Conservation (phyloP, 2,888 invertebrate species). For the Acleris laterana region DNA sequence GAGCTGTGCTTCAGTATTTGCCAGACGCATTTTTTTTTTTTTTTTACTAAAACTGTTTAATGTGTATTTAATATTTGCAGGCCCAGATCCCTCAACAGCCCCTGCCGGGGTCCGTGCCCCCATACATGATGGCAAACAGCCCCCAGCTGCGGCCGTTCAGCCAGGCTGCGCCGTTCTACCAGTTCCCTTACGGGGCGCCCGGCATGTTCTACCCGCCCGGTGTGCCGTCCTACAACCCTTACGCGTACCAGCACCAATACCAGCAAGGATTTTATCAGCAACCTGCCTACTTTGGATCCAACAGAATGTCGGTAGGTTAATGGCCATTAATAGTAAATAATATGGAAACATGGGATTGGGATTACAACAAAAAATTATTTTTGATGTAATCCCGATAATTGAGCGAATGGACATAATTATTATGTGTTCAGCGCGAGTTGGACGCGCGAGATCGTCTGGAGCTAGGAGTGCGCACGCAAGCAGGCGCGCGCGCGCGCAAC, state of each 20-base stretch:
- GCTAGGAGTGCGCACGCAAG: conserved; percentile 54
- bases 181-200: conserved; percentile 75
- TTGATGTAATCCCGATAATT: too few species aligned
- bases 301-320: conserved; percentile 83
- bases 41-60: background rate
- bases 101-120: conserved; percentile 49
- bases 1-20: too few species aligned
- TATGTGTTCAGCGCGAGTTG: conserved; percentile 80
- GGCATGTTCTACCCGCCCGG: conserved; percentile 69
- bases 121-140: conserved; percentile 63
- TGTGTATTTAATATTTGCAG: conserved; percentile 44
- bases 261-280: conserved; percentile 70
- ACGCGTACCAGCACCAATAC: conserved; percentile 67
- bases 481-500: conserved; percentile 81
- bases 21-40: too few species aligned
- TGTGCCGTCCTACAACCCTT: conserved; percentile 72
- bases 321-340: background rate
- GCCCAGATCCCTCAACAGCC: conserved; percentile 54
- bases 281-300: conserved; percentile 68
- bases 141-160: conserved; percentile 79
- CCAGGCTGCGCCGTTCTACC: conserved; percentile 73
- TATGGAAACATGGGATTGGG: background rate
- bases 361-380: too few species aligned
- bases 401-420: too few species aligned
- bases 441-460: conserved; percentile 86